Conservation (phyloP, 2,113 vertebrate genomes). For the Tragelaphus imberbis region DNA sequence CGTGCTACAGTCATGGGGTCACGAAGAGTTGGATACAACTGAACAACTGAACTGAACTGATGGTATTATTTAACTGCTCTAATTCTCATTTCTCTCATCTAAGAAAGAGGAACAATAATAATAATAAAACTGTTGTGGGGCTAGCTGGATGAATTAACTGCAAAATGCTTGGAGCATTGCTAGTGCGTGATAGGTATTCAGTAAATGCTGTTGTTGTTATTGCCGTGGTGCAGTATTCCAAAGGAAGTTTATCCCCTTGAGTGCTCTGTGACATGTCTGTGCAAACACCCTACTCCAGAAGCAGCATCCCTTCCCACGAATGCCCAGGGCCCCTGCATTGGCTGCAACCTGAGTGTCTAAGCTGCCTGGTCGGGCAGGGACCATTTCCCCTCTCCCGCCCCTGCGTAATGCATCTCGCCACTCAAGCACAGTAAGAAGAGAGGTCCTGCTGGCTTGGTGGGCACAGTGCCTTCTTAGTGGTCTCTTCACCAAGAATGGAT, state of each 20-base stretch:
- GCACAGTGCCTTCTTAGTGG: background rate
- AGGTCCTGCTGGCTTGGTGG: background rate
- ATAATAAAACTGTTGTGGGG: background rate
- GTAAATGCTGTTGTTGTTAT: background rate
- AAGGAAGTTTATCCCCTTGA: background rate
- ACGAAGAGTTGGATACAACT: background rate
- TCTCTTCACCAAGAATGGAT: background rate
- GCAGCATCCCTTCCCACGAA: background rate
- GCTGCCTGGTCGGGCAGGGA: background rate
- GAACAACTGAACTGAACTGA: background rate
- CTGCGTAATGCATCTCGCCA: background rate
- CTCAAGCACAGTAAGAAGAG: background rate
- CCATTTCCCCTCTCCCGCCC: background rate
- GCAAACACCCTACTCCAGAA: background rate
- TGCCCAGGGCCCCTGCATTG: background rate
- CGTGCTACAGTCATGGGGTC: background rate
- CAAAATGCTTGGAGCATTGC: background rate
- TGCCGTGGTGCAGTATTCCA: background rate
- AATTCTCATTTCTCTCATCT: background rate
- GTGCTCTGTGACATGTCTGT: background rate
- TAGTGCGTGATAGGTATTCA: fast-evolving
- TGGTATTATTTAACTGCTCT: background rate
- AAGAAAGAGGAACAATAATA: background rate
- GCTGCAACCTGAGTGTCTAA: background rate
- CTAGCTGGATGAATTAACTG: background rate